These are phyloP conservation scores for Hydrolagus affinis DNA, from an alignment of 2,113 vertebrate species.

Conservation along the genomic window DNA sequence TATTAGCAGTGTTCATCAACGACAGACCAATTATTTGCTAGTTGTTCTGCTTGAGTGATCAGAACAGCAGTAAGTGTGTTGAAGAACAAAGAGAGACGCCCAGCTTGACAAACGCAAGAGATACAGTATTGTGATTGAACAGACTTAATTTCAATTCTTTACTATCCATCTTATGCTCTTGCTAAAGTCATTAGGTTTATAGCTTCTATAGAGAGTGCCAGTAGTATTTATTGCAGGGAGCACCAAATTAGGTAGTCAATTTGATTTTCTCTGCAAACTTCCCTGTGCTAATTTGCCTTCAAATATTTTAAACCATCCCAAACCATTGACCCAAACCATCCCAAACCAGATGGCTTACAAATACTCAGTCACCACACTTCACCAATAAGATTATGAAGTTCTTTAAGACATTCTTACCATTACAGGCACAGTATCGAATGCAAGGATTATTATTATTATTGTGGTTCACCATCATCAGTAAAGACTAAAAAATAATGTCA, in stretches of 20 bases:
- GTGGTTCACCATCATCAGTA: too few species aligned
- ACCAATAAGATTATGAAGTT: too few species aligned
- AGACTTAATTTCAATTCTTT: not conserved
- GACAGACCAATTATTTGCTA: not conserved
- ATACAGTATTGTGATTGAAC: not conserved
- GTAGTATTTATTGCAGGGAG: not conserved
- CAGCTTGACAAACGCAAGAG: not conserved
- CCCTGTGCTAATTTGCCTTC: not conserved
- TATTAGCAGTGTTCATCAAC: not conserved
- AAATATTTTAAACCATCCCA: too few species aligned
- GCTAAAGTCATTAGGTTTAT: not conserved
- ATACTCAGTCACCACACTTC: too few species aligned
- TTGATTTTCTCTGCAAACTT: not conserved
- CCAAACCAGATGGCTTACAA: too few species aligned
- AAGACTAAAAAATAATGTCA: too few species aligned
- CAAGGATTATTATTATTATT: too few species aligned
- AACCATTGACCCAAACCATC: too few species aligned
- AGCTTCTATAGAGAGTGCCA: not conserved
- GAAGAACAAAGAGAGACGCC: not conserved
- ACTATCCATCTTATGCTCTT: not conserved
- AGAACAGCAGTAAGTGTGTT: not conserved
- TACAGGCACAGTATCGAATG: too few species aligned
- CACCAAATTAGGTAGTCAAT: not conserved
- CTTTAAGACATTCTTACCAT: too few species aligned
- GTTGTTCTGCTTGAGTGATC: not conserved